These are phyloP conservation scores for Dryadula phaetusa DNA, from an alignment of 2,888 invertebrate species.

Conservation along the genomic window DNA sequence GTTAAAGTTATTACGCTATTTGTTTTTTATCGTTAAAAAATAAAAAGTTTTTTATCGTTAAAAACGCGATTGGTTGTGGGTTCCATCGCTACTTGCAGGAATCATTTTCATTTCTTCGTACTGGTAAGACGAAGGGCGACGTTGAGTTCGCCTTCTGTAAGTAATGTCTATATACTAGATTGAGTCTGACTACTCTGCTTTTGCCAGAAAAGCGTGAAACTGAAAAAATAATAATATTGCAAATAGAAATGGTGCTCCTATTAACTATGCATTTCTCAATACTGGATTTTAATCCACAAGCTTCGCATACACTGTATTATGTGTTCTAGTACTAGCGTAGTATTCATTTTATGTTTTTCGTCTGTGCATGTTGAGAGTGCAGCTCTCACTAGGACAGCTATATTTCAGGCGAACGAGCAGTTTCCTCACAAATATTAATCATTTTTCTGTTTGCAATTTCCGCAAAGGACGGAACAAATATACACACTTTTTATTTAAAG, in stretches of 20 bases:
- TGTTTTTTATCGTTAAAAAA: too few relatives aligned
- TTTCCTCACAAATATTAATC: constrained; percentile 8
- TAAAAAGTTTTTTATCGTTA: too few relatives aligned
- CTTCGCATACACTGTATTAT: background rate
- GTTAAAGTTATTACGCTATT: too few relatives aligned
- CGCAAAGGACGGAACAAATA: background rate
- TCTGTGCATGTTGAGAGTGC: background rate
- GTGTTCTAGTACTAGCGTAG: too few relatives aligned
- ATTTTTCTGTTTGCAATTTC: constrained; percentile 2
- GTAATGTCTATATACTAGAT: too few relatives aligned
- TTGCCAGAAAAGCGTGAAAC: too few relatives aligned
- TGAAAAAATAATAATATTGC: background rate
- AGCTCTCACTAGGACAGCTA: constrained; percentile 5
- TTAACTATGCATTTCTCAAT: background rate
- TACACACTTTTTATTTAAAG: background rate
- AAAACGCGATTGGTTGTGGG: too few relatives aligned
- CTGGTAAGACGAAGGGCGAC: too few relatives aligned
- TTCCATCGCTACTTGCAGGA: too few relatives aligned
- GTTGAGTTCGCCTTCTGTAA: too few relatives aligned
- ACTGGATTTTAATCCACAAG: background rate
- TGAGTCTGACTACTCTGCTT: too few relatives aligned
- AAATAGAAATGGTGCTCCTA: background rate
- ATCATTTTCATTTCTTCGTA: too few relatives aligned
- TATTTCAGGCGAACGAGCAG: constrained; percentile 5
- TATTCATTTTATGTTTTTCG: constrained; percentile 2